Evolutionary conservation across 2,797 vertebrate species (phyloP).

Genomic region (Eleutherodactylus coqui): DNA sequence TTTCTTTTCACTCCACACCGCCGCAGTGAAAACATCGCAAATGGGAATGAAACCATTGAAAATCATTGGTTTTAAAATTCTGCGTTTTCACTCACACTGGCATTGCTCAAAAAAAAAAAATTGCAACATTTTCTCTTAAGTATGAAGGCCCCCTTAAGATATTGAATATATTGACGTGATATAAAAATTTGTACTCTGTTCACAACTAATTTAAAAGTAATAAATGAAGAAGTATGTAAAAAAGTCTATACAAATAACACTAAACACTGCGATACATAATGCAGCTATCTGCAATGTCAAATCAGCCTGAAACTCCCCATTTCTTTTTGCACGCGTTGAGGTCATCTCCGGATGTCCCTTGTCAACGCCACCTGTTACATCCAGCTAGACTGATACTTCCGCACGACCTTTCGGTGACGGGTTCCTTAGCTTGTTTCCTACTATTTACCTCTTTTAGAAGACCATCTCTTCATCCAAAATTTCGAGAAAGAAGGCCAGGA

Average conservation of each 20-base stretch:
- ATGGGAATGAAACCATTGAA: no score
- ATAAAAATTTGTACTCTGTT: no score
- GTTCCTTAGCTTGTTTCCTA: not conserved
- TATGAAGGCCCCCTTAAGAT: no score
- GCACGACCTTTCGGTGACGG: not conserved
- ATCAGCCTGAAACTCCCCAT: not conserved
- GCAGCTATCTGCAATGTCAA: not conserved
- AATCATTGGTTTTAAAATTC: no score
- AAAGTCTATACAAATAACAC: not conserved
- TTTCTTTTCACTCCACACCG: no score
- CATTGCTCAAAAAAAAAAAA: no score
- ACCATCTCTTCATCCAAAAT: conserved; percentile 94
- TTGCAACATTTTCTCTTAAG: no score
- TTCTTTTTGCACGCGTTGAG: not conserved
- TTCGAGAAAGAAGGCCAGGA: conserved; percentile 96
- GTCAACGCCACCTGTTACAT: not conserved
- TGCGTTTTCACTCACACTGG: no score
- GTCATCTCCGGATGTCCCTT: not conserved
- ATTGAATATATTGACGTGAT: no score
- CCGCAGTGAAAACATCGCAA: no score
- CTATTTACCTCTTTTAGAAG: conserved; percentile 92
- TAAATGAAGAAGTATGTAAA: not conserved
- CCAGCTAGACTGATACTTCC: not conserved
- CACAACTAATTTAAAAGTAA: not conserved
- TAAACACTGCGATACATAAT: not conserved